Conservation (phyloP, 2,888 invertebrate genomes). For the Gymnoscelis rufifasciata region DNA sequence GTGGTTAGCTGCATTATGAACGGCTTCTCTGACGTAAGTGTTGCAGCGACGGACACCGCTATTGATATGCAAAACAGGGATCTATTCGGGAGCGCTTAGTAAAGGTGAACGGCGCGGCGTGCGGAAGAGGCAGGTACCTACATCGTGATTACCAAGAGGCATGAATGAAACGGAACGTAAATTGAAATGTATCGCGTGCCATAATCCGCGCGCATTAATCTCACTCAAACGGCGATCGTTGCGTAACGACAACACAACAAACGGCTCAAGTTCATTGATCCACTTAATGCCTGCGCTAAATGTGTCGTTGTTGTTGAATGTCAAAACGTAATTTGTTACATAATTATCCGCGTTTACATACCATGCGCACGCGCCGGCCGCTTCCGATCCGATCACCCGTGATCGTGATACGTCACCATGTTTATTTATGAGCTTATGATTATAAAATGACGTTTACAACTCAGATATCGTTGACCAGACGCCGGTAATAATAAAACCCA, state of each 20-base stretch:
- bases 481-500: conserved; percentile 70
- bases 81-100: conserved; percentile 36
- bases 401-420: conserved; percentile 63
- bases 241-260: conserved; percentile 69
- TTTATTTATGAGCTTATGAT: conserved; percentile 77
- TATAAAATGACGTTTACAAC: conserved; percentile 75
- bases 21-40: background rate
- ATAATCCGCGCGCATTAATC: conserved; percentile 78
- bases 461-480: conserved; percentile 73
- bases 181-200: conserved; percentile 78
- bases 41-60: conserved; percentile 6
- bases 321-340: conserved; percentile 72
- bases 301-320: conserved; percentile 74
- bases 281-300: conserved; percentile 75
- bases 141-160: conserved; percentile 70
- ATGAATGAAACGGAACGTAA: conserved; percentile 78
- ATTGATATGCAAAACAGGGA: conserved; percentile 41
- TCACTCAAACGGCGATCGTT: conserved; percentile 76
- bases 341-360: conserved; percentile 64
- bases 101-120: conserved; percentile 62
- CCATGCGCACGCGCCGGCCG: conserved; percentile 28
- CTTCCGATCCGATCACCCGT: conserved; percentile 46
- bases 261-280: conserved; percentile 78
- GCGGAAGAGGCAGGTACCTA: conserved; percentile 44
- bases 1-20: conserved; percentile 8